These are phyloP conservation scores for Macrotis lagotis DNA, from an alignment of 2,113 vertebrate genomes.

Conservation along the genomic window DNA sequence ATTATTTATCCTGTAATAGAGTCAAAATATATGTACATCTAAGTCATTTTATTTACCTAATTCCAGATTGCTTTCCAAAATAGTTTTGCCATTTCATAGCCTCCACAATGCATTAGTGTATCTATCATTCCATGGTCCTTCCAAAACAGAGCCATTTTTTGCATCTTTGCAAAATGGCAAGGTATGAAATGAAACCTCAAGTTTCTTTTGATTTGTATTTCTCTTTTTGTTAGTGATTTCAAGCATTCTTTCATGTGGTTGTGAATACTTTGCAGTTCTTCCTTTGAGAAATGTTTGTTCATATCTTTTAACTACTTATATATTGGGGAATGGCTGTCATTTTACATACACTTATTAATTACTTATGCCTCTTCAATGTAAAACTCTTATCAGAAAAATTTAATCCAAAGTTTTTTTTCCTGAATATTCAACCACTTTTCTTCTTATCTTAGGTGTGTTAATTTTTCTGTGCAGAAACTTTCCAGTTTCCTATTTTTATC, in stretches of 20 bases:
- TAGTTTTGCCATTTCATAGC: background rate
- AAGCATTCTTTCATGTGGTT: background rate
- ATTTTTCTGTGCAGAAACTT: background rate
- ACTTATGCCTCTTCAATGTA: background rate
- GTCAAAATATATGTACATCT: background rate
- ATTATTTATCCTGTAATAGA: background rate
- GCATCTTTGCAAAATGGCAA: background rate
- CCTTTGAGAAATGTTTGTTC: background rate
- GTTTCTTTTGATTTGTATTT: background rate
- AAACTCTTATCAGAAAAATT: background rate
- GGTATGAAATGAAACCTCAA: background rate
- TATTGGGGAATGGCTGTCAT: background rate
- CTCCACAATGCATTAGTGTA: background rate
- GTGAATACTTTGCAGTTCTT: background rate
- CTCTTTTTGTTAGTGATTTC: background rate
- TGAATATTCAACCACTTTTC: background rate
- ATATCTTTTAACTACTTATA: background rate
- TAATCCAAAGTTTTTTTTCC: background rate
- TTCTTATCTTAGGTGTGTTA: background rate
- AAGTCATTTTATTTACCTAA: background rate
- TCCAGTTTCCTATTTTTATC: background rate
- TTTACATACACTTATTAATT: background rate
- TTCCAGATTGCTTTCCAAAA: background rate
- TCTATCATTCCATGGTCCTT: background rate
- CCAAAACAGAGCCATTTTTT: background rate